phyloP scores from a whole-genome alignment of 2,113 vertebrate genomes.

The Xiphophorus couchianus region DNA sequence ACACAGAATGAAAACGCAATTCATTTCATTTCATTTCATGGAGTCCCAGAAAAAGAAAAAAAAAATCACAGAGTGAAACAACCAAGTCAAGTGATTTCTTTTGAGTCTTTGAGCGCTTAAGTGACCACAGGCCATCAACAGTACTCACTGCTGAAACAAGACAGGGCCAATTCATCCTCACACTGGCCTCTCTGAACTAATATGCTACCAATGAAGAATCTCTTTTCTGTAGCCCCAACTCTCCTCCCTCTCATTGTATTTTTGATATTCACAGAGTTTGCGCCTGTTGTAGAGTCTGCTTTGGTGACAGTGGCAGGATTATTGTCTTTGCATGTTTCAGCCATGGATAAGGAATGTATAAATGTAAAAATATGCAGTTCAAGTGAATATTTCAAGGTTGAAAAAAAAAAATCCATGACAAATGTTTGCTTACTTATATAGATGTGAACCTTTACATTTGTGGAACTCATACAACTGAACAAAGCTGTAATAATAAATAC shows the following conservation, averaged over 20 bases:
- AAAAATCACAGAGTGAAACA: neutral
- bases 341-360: slow-evolving; percentile 7
- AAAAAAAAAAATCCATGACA: neutral
- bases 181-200: slow-evolving; percentile 50
- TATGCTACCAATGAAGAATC: slow-evolving; percentile 60
- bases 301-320: neutral
- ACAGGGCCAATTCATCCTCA: slow-evolving; percentile 33
- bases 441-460: slow-evolving; percentile 8
- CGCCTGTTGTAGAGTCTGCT: neutral
- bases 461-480: neutral
- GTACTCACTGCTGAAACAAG: slow-evolving; percentile 21
- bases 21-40: neutral
- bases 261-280: slow-evolving; percentile 40
- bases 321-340: neutral
- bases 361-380: neutral
- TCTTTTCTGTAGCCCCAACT: slow-evolving; percentile 35
- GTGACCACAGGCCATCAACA: slow-evolving; percentile 30
- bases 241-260: slow-evolving; percentile 38
- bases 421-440: slow-evolving; percentile 6
- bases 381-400: neutral
- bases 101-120: slow-evolving; percentile 23
- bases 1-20: slow-evolving; percentile 3
- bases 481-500: slow-evolving; percentile 1
- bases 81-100: slow-evolving; percentile 23
- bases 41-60: slow-evolving; percentile 1